Conservation (phyloP, 2,797 vertebrate species). For the Sebastes itinus region DNA sequence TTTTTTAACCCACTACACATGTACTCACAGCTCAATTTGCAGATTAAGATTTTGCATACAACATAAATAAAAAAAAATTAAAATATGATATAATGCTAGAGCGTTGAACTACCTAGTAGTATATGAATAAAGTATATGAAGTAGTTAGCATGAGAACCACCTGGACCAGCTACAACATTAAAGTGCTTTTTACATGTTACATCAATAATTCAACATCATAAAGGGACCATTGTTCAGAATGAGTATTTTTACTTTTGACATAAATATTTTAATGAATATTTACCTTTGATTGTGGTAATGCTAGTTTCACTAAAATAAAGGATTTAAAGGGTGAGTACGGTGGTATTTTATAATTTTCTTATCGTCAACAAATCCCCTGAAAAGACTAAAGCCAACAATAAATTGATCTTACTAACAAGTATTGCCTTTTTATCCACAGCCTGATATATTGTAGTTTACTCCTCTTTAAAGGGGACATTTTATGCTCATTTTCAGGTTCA, state of each 20-base stretch:
- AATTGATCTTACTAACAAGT: neutral
- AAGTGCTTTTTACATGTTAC: neutral
- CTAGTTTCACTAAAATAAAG: neutral
- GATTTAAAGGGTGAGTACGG: neutral
- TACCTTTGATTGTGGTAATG: neutral
- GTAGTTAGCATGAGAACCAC: neutral
- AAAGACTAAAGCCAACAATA: neutral
- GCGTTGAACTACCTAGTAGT: neutral
- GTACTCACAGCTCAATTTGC: neutral
- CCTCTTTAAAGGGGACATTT: neutral
- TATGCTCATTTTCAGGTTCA: neutral
- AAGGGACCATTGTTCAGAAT: neutral
- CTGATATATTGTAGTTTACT: neutral
- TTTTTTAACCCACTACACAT: fast-evolving
- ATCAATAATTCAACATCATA: neutral
- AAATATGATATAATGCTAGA: neutral
- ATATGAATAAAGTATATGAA: neutral
- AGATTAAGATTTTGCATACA: neutral
- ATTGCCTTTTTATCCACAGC: neutral
- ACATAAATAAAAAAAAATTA: neutral
- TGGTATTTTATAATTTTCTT: neutral
- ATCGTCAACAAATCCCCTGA: neutral
- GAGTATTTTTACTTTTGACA: neutral
- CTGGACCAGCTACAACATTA: neutral
- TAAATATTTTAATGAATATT: neutral